Evolutionary conservation across 2,888 invertebrate genomes (phyloP), one percentile per base, ranked within the genome.

Genomic region (Bugulina stolonifera): DNA sequence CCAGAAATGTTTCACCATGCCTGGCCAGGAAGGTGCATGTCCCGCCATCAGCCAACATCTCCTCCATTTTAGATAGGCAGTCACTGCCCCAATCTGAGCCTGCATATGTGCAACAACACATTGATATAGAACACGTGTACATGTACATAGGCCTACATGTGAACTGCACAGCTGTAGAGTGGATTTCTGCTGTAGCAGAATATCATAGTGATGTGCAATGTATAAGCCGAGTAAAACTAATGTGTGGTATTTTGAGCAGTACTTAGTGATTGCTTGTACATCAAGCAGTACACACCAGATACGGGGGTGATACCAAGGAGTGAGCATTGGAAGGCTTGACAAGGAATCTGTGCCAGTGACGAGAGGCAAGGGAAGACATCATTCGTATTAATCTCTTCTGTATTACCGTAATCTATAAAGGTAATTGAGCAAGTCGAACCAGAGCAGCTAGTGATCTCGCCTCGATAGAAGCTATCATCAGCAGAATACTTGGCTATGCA

Each of bases 371-470:
- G 74, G 71, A 79, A 80, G 43, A 81, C 72, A 5, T 74, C 73
- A 18, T 74, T 75, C 25, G 73, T 69, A 2, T 70, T 64, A 32
- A 76, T 75, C 1, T 55, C 69, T n/a, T 78, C 80, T 27, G 58
- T 75, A 54, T 82, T 81, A 10, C 83, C 83, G 76, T 80, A 83
- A 75, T 83, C 83, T 25, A 82, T 79, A 77, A 80, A 83, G 32
- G 77, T 77, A 2, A 83, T 80, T 69, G 76, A 75, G 18, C 77
- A 74, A 69, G 72, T 75, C 25, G 74, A 57, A 29, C 72, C 76
- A 5, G 75, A 69, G 0, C 75, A 70, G 23, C 75, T 73, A n/a
- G 74, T 73, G 1, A 81, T 74, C n/a, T 73, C 72, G 1, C 77
- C 80, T 71, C 81, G 72, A 70, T 81, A 81, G 80, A 80, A 81